Conservation (phyloP, 2,797 vertebrate genomes). For the Octomys mimax region DNA sequence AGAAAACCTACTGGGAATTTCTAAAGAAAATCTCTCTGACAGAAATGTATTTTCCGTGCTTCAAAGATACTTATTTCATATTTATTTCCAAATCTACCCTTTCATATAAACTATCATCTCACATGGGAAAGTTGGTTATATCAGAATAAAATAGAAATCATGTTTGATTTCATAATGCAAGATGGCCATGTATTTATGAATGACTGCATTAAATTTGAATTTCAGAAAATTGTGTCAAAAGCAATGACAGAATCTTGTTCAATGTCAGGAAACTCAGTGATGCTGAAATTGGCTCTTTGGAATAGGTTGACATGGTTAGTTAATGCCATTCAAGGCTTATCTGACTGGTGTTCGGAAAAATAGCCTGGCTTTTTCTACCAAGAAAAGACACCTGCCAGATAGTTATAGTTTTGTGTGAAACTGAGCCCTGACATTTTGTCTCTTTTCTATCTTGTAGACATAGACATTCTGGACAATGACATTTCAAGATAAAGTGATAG, state of each 20-base stretch:
- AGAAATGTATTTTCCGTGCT: slow-evolving; percentile 22
- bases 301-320: slow-evolving; percentile 14
- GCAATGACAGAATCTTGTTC: slow-evolving; percentile 66
- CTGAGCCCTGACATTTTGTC: neutral
- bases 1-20: neutral
- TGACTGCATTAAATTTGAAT: slow-evolving; percentile 41
- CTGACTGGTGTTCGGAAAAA: slow-evolving; percentile 29
- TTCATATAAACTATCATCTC: slow-evolving; percentile 39
- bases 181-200: neutral
- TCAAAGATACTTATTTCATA: slow-evolving; percentile 3
- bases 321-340: slow-evolving; percentile 50
- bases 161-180: neutral
- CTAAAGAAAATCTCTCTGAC: neutral
- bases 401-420: neutral
- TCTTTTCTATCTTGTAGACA: neutral
- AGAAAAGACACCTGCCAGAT: slow-evolving; percentile 12
- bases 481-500: slow-evolving; percentile 26
- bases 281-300: slow-evolving; percentile 53
- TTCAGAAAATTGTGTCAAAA: slow-evolving; percentile 57
- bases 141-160: slow-evolving; percentile 61
- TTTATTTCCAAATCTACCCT: slow-evolving; percentile 3
- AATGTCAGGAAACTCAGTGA: slow-evolving; percentile 43
- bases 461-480: neutral
- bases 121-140: slow-evolving; percentile 4
- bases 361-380: slow-evolving; percentile 51